Evolutionary conservation across 2,888 invertebrate genomes (phyloP).

Genomic region (Cheilosia pagana): DNA sequence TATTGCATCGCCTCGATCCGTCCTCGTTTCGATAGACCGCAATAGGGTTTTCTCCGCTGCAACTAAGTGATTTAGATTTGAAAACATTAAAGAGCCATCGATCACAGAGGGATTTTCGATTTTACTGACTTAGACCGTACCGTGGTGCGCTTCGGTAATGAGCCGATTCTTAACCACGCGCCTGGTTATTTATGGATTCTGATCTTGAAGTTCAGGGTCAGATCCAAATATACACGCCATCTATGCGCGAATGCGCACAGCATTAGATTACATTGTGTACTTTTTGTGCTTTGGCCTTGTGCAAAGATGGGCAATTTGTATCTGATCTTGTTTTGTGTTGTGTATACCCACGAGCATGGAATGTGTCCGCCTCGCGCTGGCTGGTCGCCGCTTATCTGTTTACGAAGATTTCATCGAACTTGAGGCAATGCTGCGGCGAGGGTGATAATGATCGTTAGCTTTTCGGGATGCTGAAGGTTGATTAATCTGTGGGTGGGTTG

Average conservation of each 20-base stretch:
- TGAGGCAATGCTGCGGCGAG: slow-evolving; percentile 9
- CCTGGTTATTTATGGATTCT: slow-evolving; percentile 55
- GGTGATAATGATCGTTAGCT: slow-evolving; percentile 50
- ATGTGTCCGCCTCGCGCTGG: slow-evolving; percentile 15
- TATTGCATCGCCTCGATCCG: slow-evolving; percentile 27
- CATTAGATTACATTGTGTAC: slow-evolving; percentile 24
- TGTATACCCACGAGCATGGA: slow-evolving; percentile 42
- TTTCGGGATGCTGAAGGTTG: slow-evolving; percentile 58
- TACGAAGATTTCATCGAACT: slow-evolving; percentile 48
- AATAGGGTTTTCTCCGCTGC: slow-evolving; percentile 6
- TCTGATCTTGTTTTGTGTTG: slow-evolving; percentile 61
- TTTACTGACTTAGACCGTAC: slow-evolving; percentile 1
- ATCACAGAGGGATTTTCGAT: slow-evolving; percentile 28
- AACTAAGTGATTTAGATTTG: slow-evolving; percentile 49
- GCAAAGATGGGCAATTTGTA: slow-evolving; percentile 65
- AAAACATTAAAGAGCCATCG: slow-evolving; percentile 56
- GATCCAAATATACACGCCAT: slow-evolving; percentile 54
- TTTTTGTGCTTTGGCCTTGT: slow-evolving; percentile 37
- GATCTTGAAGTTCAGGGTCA: slow-evolving; percentile 64
- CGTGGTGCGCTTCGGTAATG: neutral
- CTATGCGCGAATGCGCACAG: slow-evolving; percentile 45
- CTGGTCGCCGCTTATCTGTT: slow-evolving; percentile 19
- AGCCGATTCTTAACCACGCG: slow-evolving; percentile 10
- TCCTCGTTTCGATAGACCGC: slow-evolving; percentile 5
- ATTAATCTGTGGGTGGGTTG: slow-evolving; percentile 64